Base-by-base conservation (phyloP, 2,797 vertebrate species). In the Coregonus suidteri region DNA sequence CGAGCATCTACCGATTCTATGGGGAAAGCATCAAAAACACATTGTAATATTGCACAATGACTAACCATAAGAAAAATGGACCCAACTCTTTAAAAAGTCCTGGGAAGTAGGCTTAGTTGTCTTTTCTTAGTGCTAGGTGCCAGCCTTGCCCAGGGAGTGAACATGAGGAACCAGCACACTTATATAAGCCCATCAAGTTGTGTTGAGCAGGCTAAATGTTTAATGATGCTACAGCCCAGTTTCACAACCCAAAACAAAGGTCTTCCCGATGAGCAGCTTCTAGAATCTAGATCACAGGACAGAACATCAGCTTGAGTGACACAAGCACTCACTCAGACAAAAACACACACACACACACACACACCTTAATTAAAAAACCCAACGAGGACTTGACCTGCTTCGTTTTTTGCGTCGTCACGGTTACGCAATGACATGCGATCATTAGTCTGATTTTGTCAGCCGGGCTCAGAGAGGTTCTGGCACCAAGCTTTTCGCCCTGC, bases 391-490 rank as follows among this genome's bases (percentile, higher is more conserved):
- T 11, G 2, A 25, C 15, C 53, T 4, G 37, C 11, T n/a, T 52
- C n/a, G 4, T 30, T 35, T 62, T 20, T 52, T 37, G 51, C 14
- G 3, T 35, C 6, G 53, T 53, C 52, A 35, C 53, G 53, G 52
- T 73, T 73, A 56, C 16, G 15, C 6, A 73, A 73, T 3, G 31
- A 54, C 30, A 15, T 6, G 14, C 30, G 75, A 74, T 90, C 78
- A 77, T 83, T 87, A 82, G 65, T 83, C 53, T 70, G 73, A 89
- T 89, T 81, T 35, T 76, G 62, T 85, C 89, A 75, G 65, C 65
- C 0, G 13, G n/a, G 72, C 79, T 79, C 74, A 71, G n/a, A 56
- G 71, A 79, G 76, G 73, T 1, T 15, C 1, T 31, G 64, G 70
- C 31, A 69, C 41, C 76, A 20, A 34, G 69, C 35, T 6, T 71